Conservation (phyloP, 2,797 vertebrate species). For the Parambassis ranga region DNA sequence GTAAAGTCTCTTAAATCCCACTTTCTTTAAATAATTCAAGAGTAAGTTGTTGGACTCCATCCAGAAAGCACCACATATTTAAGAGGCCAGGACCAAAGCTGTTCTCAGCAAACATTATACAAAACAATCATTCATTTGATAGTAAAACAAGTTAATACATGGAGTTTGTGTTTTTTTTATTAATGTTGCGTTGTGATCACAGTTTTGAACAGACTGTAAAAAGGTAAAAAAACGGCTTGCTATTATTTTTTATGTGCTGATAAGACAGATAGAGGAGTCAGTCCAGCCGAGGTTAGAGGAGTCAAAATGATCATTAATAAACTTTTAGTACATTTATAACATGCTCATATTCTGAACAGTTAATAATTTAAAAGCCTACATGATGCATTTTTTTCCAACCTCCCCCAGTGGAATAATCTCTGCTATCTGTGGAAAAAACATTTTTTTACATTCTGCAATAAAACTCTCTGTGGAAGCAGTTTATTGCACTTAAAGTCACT, state of each 20-base stretch:
- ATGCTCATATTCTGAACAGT: not conserved
- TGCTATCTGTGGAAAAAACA: not conserved
- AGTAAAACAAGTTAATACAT: not conserved
- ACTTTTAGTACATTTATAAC: not conserved
- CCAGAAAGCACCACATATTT: not conserved
- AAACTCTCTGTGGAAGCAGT: not conserved
- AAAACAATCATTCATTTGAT: conserved; percentile 12
- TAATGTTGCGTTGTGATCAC: not conserved
- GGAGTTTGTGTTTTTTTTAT: conserved; percentile 29
- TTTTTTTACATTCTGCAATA: not conserved
- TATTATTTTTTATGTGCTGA: not conserved
- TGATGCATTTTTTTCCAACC: not conserved
- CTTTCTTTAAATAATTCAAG: conserved; percentile 47
- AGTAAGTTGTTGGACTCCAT: conserved; percentile 29
- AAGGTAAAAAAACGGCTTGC: not conserved
- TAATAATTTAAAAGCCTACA: not conserved
- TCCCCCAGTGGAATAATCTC: not conserved
- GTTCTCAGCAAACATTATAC: not conserved
- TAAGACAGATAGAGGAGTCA: not conserved
- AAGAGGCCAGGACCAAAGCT: conserved; percentile 16
- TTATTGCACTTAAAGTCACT: not conserved
- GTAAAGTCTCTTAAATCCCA: conserved; percentile 33
- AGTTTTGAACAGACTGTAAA: not conserved
- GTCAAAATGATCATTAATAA: not conserved
- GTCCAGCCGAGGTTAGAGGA: not conserved